phyloP scores from a whole-genome alignment of 2,888 invertebrate species.

The Protula sp. region DNA sequence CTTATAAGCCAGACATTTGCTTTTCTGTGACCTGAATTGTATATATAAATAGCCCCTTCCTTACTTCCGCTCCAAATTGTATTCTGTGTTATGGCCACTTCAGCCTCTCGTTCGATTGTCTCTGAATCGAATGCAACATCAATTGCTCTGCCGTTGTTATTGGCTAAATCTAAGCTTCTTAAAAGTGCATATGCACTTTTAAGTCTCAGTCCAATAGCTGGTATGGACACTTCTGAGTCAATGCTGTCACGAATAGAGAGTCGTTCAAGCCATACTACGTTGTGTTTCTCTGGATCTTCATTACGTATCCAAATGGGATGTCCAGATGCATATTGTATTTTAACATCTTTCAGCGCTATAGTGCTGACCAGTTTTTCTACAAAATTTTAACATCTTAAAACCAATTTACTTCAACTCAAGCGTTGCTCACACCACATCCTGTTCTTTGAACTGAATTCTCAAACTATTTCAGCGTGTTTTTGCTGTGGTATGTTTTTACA shows the following conservation, averaged over 20 bases:
- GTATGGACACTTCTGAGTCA: neutral
- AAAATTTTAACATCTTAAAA: no score
- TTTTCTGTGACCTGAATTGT: neutral
- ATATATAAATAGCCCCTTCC: neutral
- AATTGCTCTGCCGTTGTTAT: neutral
- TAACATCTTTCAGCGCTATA: neutral
- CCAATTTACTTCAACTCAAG: neutral
- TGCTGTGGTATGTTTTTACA: no score
- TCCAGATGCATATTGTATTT: neutral
- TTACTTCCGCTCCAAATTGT: neutral
- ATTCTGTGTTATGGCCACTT: neutral
- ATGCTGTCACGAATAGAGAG: no score
- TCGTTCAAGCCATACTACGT: constrained; percentile 1
- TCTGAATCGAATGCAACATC: neutral
- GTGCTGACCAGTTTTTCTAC: constrained; percentile 1
- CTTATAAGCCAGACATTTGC: neutral
- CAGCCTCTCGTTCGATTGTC: neutral
- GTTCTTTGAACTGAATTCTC: no score
- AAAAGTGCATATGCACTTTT: constrained; percentile 1
- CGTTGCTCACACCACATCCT: no score
- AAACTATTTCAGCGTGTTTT: no score
- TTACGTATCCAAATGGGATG: neutral
- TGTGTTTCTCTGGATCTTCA: constrained; percentile 3
- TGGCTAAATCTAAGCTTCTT: neutral
- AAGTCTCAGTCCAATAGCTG: neutral